Percentiles rank a stretch among this genome's conserved stretches.
Conservation (phyloP, 2,797 vertebrate species). For the Miopithecus talapoin region DNA sequence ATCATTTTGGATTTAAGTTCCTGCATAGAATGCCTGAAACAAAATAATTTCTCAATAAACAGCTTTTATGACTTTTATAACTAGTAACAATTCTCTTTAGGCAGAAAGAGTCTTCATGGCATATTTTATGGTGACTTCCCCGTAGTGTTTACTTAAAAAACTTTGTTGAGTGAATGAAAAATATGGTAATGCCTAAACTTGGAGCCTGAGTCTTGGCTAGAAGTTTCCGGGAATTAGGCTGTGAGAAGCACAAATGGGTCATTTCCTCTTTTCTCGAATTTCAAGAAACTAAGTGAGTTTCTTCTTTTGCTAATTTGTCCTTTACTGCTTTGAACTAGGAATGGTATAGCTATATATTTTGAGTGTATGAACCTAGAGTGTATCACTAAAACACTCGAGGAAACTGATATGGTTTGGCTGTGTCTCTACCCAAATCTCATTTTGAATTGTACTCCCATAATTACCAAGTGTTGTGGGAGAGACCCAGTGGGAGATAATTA, state of each 20-base stretch:
- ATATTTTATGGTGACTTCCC: background rate
- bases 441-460: background rate
- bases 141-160: background rate
- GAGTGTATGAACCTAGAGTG: background rate
- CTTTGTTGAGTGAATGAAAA: slow-evolving; percentile 25
- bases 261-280: slow-evolving; percentile 16
- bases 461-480: no score
- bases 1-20: slow-evolving; percentile 16
- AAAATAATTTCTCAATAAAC: background rate
- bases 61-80: background rate
- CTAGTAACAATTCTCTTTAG: background rate
- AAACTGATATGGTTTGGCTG: background rate
- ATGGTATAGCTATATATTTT: background rate
- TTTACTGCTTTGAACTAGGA: background rate
- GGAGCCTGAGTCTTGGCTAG: background rate
- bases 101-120: background rate
- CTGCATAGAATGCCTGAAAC: background rate
- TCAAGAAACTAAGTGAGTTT: background rate
- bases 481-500: no score
- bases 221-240: background rate
- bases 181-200: background rate
- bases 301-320: background rate
- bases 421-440: background rate
- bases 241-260: background rate
- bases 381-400: background rate